Percentiles rank a stretch among this genome's conserved stretches.
Evolutionary conservation across 2,797 vertebrate genomes (phyloP).

Genomic region (Crenichthys baileyi): DNA sequence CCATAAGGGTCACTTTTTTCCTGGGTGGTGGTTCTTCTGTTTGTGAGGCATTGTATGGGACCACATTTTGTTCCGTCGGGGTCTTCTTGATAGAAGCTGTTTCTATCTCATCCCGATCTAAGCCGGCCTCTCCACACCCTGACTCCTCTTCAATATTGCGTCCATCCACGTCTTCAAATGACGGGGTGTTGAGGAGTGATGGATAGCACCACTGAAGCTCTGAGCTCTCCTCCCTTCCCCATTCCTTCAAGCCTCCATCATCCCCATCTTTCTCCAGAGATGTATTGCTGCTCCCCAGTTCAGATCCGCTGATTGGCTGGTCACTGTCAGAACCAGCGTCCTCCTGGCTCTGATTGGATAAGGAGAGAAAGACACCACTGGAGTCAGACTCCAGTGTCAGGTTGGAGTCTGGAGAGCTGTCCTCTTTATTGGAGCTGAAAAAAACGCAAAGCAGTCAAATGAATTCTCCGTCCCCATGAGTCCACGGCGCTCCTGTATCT

Average conservation of each 20-base stretch:
- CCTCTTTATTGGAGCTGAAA: constrained; percentile 74
- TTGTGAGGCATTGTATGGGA: constrained; percentile 16
- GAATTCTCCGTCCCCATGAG: constrained; percentile 12
- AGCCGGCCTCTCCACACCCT: neutral
- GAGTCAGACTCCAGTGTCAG: constrained; percentile 80
- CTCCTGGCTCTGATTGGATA: constrained; percentile 81
- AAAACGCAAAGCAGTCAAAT: constrained; percentile 42
- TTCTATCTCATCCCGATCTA: constrained; percentile 24
- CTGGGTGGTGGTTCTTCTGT: constrained; percentile 42
- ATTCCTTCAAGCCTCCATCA: constrained; percentile 67
- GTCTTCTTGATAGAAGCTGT: constrained; percentile 44
- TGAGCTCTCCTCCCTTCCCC: constrained; percentile 74
- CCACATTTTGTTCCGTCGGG: constrained; percentile 18
- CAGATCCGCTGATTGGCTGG: constrained; percentile 75
- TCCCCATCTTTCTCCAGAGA: constrained; percentile 78
- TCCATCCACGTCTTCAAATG: constrained; percentile 42
- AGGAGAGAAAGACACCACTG: constrained; percentile 80
- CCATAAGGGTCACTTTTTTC: constrained; percentile 72
- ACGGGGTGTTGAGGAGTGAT: constrained; percentile 61
- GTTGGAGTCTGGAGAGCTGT: constrained; percentile 82
- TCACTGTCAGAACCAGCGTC: constrained; percentile 77
- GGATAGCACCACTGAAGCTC: constrained; percentile 79
- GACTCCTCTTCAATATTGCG: constrained; percentile 19
- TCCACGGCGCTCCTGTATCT: neutral
- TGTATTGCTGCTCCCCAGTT: constrained; percentile 74